These are phyloP conservation scores for Latrodectus hesperus DNA, from an alignment of 2,888 invertebrate species.

Conservation along the genomic window DNA sequence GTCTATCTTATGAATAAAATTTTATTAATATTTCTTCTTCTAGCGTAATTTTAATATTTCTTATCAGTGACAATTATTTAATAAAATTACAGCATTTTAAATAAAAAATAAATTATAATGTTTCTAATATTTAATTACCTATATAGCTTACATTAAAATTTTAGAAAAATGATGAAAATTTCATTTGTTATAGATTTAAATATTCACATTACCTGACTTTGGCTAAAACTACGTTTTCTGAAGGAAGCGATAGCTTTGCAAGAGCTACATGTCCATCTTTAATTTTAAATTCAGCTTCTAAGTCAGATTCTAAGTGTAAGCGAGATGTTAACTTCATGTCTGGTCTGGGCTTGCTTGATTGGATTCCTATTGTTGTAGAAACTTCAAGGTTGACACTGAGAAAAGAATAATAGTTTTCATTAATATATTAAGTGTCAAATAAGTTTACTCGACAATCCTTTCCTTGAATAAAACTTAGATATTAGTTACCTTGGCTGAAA, in stretches of 20 bases:
- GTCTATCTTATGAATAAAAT: no score
- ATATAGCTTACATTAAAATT: background rate
- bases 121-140: no score
- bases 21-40: no score
- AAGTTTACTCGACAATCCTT: no score
- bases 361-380: constrained; percentile 44
- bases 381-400: constrained; percentile 51
- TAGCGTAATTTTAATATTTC: no score
- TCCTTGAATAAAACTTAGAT: background rate
- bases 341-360: constrained; percentile 41
- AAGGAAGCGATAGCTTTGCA: constrained; percentile 38
- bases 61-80: no score
- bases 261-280: constrained; percentile 46
- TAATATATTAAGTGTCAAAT: background rate
- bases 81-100: no score
- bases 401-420: background rate
- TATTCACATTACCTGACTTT: constrained; percentile 41
- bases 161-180: background rate
- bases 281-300: constrained; percentile 38
- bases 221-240: constrained; percentile 44
- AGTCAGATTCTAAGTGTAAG: constrained; percentile 43
- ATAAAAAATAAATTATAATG: no score
- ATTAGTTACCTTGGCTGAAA: constrained; percentile 50
- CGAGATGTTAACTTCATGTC: constrained; percentile 42
- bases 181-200: no score